Base-by-base conservation (phyloP, 2,113 vertebrate species). In the Triplophysa rosa region DNA sequence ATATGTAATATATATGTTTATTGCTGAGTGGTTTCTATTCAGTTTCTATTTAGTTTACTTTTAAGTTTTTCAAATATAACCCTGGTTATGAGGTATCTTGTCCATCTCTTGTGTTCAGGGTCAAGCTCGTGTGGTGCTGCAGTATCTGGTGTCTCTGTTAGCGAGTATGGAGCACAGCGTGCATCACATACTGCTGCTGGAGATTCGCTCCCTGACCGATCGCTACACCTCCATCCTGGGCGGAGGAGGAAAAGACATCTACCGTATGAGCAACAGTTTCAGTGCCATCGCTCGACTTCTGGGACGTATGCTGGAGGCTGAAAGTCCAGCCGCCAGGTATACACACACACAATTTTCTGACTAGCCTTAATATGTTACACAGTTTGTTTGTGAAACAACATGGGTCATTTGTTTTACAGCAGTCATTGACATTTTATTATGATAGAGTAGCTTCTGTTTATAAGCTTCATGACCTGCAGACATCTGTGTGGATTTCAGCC, bases 221-320 rank as follows among this genome's bases (percentile, higher is more conserved):
- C 84, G 86, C 8, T 95, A 96, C 90, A 86, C 89, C 0, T 86
- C 89, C 84, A 88, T 98, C 61, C 83, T 98, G 85, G 95, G 95
- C 0, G 81, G 90, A 40, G 94, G 94, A 37, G 93, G 94, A 78
- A 95, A 95, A 86, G 96, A 98, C 65, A 92, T 97, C 82, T 98
- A 97, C 86, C 93, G 95, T 79, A 96, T 95, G 93, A 99, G 96
- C 89, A 98, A 97, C 93, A 97, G 95, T n/a, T 97, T 98, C 89
- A 91, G 87, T 0, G 91, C 95, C 70, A 95, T 97, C 16, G 95
- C 96, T 84, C 90, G 89, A 37, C 92, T 96, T 66, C 92, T 99
- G 0, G 87, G 85, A 33, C 89, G 67, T n/a, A 93, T 92, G 14
- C 93, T 99, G 14, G 94, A 94, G 80, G 74, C 83, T 0, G 74